A percentile compares a stretch with the other conserved stretches of the same genome.
phyloP scores from a whole-genome alignment of 2,797 vertebrate species.

The Linurgus olivaceus region DNA sequence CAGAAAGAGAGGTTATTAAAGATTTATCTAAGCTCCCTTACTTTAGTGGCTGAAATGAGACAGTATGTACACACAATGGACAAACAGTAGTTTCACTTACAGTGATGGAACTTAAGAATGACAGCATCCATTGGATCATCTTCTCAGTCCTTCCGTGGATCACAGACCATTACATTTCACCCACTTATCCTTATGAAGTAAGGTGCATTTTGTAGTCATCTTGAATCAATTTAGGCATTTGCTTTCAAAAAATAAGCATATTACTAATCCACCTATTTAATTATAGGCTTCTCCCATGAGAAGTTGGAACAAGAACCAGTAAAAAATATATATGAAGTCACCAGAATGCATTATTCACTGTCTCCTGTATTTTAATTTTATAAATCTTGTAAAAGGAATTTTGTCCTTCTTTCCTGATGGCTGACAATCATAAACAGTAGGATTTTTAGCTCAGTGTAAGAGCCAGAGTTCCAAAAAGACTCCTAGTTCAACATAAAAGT shows the following conservation, averaged over 20 bases:
- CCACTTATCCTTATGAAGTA: not conserved
- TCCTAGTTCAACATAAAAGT: not conserved
- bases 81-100: not conserved
- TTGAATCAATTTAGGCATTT: conserved; percentile 16
- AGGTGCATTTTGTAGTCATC: not conserved
- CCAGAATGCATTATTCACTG: not conserved
- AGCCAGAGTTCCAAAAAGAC: not conserved
- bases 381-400: not conserved
- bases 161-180: not conserved
- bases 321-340: conserved; percentile 1
- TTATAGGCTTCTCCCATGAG: not conserved
- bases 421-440: not conserved
- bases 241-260: not conserved
- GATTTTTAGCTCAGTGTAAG: not conserved
- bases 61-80: not conserved
- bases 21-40: conserved; percentile 18
- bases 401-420: not conserved
- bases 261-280: conserved; percentile 12
- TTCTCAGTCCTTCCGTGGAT: not conserved
- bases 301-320: not conserved
- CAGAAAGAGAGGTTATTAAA: conserved; percentile 20
- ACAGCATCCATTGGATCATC: not conserved
- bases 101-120: not conserved
- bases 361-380: not conserved
- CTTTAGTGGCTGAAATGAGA: not conserved